phyloP scores from a whole-genome alignment of 2,113 vertebrate species.

The Labeo catla region DNA sequence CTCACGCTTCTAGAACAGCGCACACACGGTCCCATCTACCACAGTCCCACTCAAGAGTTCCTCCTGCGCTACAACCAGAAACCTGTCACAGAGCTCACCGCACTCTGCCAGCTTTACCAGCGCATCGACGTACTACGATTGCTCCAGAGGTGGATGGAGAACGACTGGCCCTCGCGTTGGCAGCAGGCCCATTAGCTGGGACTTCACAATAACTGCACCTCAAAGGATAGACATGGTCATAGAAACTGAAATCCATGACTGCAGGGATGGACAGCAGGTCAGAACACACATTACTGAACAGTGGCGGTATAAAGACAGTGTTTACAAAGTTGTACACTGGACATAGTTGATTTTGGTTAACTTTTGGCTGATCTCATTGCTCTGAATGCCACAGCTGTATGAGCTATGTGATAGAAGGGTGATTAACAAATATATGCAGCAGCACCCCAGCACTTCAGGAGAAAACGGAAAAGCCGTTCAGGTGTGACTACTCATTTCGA shows the following conservation, averaged over 20 bases:
- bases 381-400: background rate
- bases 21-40: slow-evolving; percentile 78
- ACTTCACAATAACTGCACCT: background rate
- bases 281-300: slow-evolving; percentile 23
- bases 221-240: background rate
- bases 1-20: slow-evolving; percentile 93
- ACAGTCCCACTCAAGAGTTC: slow-evolving; percentile 94
- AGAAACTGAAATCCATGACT: background rate
- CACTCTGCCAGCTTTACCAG: slow-evolving; percentile 92
- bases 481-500: background rate
- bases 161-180: slow-evolving; percentile 91
- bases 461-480: background rate
- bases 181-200: slow-evolving; percentile 72
- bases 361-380: background rate
- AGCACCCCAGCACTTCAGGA: background rate
- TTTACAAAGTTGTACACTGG: slow-evolving; percentile 28
- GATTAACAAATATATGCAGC: slow-evolving; percentile 2
- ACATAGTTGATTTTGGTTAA: background rate
- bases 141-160: slow-evolving; percentile 91
- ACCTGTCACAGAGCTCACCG: slow-evolving; percentile 89
- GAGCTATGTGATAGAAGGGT: background rate
- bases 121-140: slow-evolving; percentile 91
- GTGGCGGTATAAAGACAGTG: background rate
- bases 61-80: slow-evolving; percentile 92
- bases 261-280: background rate